Evolutionary conservation across 2,888 invertebrate genomes (phyloP), one percentile per base, ranked within the genome.

Genomic region (Ctenicera cuprea): DNA sequence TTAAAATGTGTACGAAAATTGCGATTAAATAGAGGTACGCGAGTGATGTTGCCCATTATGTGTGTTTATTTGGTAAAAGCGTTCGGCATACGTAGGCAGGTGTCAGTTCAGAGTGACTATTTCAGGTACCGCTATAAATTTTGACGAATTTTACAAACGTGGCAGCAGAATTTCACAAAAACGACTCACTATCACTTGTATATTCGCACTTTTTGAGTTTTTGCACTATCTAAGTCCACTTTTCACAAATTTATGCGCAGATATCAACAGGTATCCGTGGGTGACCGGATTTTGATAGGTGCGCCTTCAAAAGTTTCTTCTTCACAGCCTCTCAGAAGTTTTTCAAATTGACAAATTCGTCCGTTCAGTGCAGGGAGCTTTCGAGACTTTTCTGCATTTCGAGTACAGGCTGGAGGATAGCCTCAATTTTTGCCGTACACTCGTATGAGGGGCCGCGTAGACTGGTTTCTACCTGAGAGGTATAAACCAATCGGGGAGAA

Each of bases 401-500:
- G 71, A 57, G 65, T 71, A 73, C 76, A 77, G 77, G 76, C 71
- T 65, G 72, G 59, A 70, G 67, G 72, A 71, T 77, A 76, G 79
- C 76, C 76, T 79, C 71, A 77, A 76, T 79, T 77, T 74, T 75
- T 76, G 68, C 72, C 71, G 75, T 75, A 76, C 74, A 75, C 76
- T 76, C 75, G 72, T 62, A 71, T 75, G 76, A 82, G 84, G 83
- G 83, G 80, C 82, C 83, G 83, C 82, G 81, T 82, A 83, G 85
- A 86, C 85, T 86, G 86, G 85, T 85, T 72, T 85, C 82, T 85
- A 85, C 85, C 85, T 85, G 84, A 77, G 84, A 81, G 78, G 82
- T 77, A 78, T 77, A 77, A 78, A 79, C 84, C 83, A 85, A 83
- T 84, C 80, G 81, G 78, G 80, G 82, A 81, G 80, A 82, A 79